Evolutionary conservation across 1,140 invertebrate genomes (phyloP), one percentile per base, ranked within the genome.

Genomic region (Aphidius gifuensis): DNA sequence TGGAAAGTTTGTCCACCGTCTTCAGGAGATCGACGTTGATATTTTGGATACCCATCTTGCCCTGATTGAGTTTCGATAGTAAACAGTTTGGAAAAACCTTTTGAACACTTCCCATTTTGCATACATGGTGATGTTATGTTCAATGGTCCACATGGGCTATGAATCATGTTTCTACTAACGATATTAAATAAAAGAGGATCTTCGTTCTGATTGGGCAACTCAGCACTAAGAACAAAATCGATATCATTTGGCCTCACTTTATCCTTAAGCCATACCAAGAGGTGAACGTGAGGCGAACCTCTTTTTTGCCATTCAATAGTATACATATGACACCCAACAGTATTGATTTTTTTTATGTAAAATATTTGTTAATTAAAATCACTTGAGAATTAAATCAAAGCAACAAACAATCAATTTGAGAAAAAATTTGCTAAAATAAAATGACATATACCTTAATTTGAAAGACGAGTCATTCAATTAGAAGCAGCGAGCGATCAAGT

Each of bases 221-320:
- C 83, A 9, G 82, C 83, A 47, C 61, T 82, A 64, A 85, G 81
- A 7, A 83, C 64, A 40, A 74, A 60, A 60, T 68, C 73, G 49
- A 80, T 70, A 68, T 69, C 43, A 45, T 67, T 47, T 38, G 66
- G 64, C 49, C 51, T 47, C 23, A 70, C 63, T 60, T 67, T 82
- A 58, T 85, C 76, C 3, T 45, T 58, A 42, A 48, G 11, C 6
- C 11, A 16, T 9, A 81, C 5, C 4, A 82, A 64, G 42, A 83
- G 80, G 59, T 84, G 81, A 5, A 64, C 62, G 69, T 83, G 82
- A 54, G 60, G 62, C 23, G 61, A 58, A 61, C 65, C 65, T 57
- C 54, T 54, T 66, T 85, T 84, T 69, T 84, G 82, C 65, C 76
- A 84, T 69, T 85, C 80, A 16, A 83, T 69, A 6, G 73, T 66